Base-by-base conservation (phyloP, 2,113 vertebrate species). In the Grallaria varia region DNA sequence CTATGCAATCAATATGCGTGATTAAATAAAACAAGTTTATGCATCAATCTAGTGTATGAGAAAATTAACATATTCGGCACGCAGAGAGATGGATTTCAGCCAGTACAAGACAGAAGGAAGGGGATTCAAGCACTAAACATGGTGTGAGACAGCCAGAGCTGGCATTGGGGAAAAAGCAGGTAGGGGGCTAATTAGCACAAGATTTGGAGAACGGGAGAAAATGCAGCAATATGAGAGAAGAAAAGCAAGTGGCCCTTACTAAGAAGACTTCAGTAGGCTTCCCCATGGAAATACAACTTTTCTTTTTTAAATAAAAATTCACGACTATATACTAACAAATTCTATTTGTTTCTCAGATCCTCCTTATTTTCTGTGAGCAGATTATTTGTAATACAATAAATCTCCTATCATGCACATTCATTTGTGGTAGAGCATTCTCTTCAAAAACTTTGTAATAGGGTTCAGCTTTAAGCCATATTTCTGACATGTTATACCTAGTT, bases 81-180 rank as follows among this genome's bases (percentile, higher is more conserved):
- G 94, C 95, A 88, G 93, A 90, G 95, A 96, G 69, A 84, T 96
- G 96, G 95, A 95, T 72, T 78, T 64, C 86, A 92, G 95, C 96
- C 96, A 97, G 86, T 52, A 42, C 12, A 94, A 92, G 90, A 93
- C 96, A 97, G 95, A 96, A 97, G 96, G 95, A 97, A 93, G 73
- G 76, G 80, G 88, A 96, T 73, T 93, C 83, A 87, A 47, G 69
- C 56, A 82, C 66, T 73, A 90, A 92, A 75, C 90, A 18, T 50
- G 64, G 95, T 96, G 96, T 87, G 96, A 94, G 88, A 96, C 88
- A 75, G 85, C 78, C 69, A 97, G 73, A 96, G 93, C 11, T 95
- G 95, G 93, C 93, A 94, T 87, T 8, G 7, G 33, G n/a, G 92
- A 84, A 78, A 96, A 90, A 60, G 73, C 88, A 92, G 96, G 96